A percentile compares a stretch with the other conserved stretches of the same genome.
These are phyloP conservation scores for Ichneumoninae sp. DNA, from an alignment of 2,888 invertebrate species.

Conservation along the genomic window DNA sequence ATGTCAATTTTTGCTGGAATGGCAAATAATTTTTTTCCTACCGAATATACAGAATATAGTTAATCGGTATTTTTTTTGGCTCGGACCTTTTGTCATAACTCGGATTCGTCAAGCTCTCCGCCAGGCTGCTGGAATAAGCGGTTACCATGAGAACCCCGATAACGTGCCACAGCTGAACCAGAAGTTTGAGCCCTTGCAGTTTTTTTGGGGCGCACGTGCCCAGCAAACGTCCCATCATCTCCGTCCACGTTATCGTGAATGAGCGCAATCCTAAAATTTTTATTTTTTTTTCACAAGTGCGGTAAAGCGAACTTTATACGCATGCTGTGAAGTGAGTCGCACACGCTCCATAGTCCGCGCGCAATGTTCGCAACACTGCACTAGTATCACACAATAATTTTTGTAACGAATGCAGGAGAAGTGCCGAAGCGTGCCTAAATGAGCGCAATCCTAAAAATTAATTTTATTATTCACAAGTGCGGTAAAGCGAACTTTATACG, in stretches of 20 bases:
- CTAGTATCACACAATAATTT: too few relatives aligned
- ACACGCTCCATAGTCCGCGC: too few relatives aligned
- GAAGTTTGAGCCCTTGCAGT: constrained; percentile 70
- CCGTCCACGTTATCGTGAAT: constrained; percentile 73
- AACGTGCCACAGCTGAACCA: constrained; percentile 79
- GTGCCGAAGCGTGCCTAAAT: too few relatives aligned
- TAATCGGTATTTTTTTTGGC: not conserved
- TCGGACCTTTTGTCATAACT: constrained; percentile 78
- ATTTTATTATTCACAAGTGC: not conserved
- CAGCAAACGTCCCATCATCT: constrained; percentile 76
- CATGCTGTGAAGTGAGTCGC: too few relatives aligned
- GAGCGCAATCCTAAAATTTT: constrained; percentile 74
- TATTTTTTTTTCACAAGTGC: too few relatives aligned
- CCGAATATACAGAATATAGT: not conserved
- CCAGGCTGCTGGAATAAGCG: constrained; percentile 79
- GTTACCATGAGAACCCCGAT: constrained; percentile 78
- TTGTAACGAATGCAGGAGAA: too few relatives aligned
- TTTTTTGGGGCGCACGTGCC: constrained; percentile 73
- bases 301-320: too few relatives aligned
- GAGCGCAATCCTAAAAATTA: too few relatives aligned
- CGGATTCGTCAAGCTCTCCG: constrained; percentile 76
- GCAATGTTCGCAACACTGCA: too few relatives aligned
- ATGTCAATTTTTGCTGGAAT: not conserved
- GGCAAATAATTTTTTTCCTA: not conserved
- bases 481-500: too few relatives aligned